A percentile compares a stretch with the other conserved stretches of the same genome.
Evolutionary conservation across 1,140 invertebrate species (phyloP).

Genomic region (Dreissena rostriformis): DNA sequence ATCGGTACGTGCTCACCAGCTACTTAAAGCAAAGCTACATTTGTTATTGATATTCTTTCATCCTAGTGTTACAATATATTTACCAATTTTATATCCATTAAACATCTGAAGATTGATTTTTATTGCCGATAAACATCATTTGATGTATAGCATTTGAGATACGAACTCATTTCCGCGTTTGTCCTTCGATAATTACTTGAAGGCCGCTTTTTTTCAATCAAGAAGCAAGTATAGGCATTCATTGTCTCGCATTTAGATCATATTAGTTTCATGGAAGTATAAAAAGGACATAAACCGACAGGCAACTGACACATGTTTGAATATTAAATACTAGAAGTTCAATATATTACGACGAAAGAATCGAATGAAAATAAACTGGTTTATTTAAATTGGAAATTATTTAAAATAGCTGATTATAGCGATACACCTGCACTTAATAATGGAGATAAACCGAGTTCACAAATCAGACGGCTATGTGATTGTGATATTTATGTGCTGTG

Average conservation of each 20-base stretch:
- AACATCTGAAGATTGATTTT: no score
- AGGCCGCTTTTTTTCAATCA: background rate
- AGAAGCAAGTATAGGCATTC: background rate
- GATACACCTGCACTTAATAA: background rate
- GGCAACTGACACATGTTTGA: background rate
- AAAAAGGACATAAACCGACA: background rate
- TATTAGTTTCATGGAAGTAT: background rate
- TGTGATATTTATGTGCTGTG: background rate
- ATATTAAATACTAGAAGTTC: background rate
- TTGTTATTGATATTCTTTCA: no score
- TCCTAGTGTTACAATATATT: no score
- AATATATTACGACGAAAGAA: background rate
- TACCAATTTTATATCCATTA: no score
- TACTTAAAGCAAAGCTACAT: no score
- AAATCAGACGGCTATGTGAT: no score
- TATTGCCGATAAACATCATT: no score
- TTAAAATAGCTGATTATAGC: background rate
- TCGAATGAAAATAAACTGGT: background rate
- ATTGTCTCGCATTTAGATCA: background rate
- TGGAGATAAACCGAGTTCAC: background rate
- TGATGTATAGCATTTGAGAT: no score
- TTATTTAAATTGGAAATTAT: background rate
- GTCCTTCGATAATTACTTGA: background rate
- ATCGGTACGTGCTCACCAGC: no score
- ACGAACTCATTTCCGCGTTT: background rate